These are phyloP conservation scores for Corythoichthys haematopterus DNA, from an alignment of 2,113 vertebrate species.

Conservation along the genomic window DNA sequence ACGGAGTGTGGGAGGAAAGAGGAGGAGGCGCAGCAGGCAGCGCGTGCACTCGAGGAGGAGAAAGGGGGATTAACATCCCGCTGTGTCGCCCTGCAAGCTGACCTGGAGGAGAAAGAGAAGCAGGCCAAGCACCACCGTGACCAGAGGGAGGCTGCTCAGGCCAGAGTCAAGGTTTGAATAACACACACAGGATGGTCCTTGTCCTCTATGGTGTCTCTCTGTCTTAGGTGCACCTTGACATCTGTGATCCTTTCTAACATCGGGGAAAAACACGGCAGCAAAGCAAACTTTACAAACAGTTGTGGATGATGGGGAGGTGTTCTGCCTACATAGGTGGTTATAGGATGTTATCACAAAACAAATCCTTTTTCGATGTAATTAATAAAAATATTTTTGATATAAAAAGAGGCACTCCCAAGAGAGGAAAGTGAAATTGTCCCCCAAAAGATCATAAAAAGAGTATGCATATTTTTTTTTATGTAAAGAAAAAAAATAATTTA, in stretches of 20 bases:
- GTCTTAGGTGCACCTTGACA: slow-evolving; percentile 47
- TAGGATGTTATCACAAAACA: background rate
- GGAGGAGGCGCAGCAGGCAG: slow-evolving; percentile 81
- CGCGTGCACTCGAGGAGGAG: slow-evolving; percentile 80
- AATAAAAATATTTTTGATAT: background rate
- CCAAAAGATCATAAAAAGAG: no score
- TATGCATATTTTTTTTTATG: no score
- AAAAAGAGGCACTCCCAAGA: background rate
- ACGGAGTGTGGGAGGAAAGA: slow-evolving; percentile 75
- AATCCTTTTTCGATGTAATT: background rate
- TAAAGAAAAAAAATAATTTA: no score
- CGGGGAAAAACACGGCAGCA: slow-evolving; percentile 44
- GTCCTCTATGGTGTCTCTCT: slow-evolving; percentile 17
- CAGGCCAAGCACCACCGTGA: slow-evolving; percentile 74
- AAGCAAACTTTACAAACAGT: slow-evolving; percentile 47
- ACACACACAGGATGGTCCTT: slow-evolving; percentile 10
- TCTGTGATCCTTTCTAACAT: slow-evolving; percentile 29
- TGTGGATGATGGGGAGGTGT: background rate
- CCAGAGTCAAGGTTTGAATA: slow-evolving; percentile 81
- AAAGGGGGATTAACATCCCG: slow-evolving; percentile 80
- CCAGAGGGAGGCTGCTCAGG: slow-evolving; percentile 74
- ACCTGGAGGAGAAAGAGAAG: slow-evolving; percentile 87
- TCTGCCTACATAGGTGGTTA: background rate
- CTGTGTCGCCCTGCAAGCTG: slow-evolving; percentile 82
- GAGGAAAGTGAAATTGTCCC: no score